Evolutionary conservation across 2,888 invertebrate genomes (phyloP), one percentile per base, ranked within the genome.

Genomic region (Drosophila emarginata): DNA sequence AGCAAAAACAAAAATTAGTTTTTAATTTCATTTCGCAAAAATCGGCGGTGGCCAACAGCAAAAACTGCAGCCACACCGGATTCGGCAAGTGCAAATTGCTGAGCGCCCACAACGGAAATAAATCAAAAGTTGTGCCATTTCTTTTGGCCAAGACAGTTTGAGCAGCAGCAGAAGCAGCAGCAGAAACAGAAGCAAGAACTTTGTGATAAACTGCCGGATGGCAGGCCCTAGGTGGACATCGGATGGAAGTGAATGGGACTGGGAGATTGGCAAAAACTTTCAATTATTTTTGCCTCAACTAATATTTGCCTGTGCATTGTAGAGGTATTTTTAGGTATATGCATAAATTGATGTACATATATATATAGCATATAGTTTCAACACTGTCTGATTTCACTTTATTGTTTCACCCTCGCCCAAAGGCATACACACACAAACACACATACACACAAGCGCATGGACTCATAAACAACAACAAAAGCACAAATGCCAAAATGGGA

Each of bases 401-500:
- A 82, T 79, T 81, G 75, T 66, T 72, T 52, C 71, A 65, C 76
- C 61, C 71, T 54, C 69, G 64, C 60, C 61, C 61, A 59, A 21
- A 56, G 26, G 58, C 56, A 63, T 45, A 63, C 9, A 57, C 69
- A 66, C 60, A 64, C 61, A 59, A 26, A 56, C 36, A 56, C 59
- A 63, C 51, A 63, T 26, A 61, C 26, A 51, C 23, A 60, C 21
- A 54, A 21, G 21, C 32, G 54, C n/a, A 61, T 64, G 63, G 26
- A 56, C 54, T 15, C 37, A 66, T 57, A 36, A 50, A 51, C 56
- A 61, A 66, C 61, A 66, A 57, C 61, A 63, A 61, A 78, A 71
- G 74, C 72, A 59, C 69, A 80, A 79, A 80, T 81, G 75, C 79
- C 79, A 77, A 79, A 79, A 82, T 80, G 75, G 80, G 81, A 81